Conservation (phyloP, 2,888 invertebrate genomes). For the Erebia aethiops region DNA sequence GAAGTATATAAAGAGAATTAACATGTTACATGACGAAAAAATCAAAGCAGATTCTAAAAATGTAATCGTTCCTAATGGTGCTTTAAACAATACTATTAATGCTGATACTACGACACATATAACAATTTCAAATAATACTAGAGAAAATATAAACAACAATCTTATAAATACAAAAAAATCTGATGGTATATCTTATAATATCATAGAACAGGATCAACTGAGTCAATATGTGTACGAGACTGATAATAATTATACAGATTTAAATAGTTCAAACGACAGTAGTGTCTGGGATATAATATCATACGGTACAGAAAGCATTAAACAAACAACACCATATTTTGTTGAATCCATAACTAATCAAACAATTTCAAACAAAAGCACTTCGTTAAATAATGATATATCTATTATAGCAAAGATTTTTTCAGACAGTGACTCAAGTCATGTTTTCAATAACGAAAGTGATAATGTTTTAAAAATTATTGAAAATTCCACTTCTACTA, state of each 20-base stretch:
- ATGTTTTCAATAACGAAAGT: not conserved
- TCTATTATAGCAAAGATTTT: not conserved
- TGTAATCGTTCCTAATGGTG: not conserved
- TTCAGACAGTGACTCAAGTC: not conserved
- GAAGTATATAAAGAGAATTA: slow-evolving; percentile 57
- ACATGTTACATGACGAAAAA: slow-evolving; percentile 29
- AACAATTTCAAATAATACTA: not conserved
- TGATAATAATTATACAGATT: not conserved
- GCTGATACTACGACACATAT: not conserved
- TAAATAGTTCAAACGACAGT: not conserved
- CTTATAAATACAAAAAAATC: not conserved
- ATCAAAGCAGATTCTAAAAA: not conserved
- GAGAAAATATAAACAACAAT: not conserved
- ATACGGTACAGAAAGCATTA: not conserved
- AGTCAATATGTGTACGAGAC: not conserved
- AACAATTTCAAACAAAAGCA: not conserved
- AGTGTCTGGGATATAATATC: not conserved
- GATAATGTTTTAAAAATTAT: not conserved
- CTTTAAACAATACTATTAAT: not conserved
- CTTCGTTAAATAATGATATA: not conserved
- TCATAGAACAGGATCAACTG: not conserved
- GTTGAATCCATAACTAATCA: not conserved
- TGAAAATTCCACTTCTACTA: not conserved
- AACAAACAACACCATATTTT: not conserved
- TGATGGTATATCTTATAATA: not conserved